phyloP scores from a whole-genome alignment of 2,888 invertebrate genomes.

The Pandemis heparana region DNA sequence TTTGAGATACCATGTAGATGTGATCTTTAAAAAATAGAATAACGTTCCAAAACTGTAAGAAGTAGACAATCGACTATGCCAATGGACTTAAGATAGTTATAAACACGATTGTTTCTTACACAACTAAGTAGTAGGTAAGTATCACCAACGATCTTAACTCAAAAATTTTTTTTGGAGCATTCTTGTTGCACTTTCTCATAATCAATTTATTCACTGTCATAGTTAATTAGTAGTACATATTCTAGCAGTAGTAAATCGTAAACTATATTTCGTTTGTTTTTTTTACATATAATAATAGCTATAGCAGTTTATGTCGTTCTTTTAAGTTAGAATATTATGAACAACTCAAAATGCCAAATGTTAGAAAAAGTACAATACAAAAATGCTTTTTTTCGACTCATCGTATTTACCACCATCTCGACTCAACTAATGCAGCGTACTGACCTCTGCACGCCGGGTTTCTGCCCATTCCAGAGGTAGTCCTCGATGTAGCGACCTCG shows the following conservation, averaged over 20 bases:
- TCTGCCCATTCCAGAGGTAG: constrained; percentile 82
- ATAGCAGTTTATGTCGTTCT: no score
- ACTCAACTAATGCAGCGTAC: constrained; percentile 41
- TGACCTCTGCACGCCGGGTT: constrained; percentile 80
- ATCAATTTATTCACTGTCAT: background rate
- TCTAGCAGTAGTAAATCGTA: no score
- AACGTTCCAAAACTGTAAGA: constrained; percentile 4
- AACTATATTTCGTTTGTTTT: no score
- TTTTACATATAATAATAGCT: no score
- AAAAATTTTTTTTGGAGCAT: constrained; percentile 1
- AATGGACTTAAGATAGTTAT: constrained; percentile 7
- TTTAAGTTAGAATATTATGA: no score
- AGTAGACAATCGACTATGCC: constrained; percentile 29
- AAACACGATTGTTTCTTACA: background rate
- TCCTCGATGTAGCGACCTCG: constrained; percentile 81
- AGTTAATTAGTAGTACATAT: no score
- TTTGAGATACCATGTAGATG: no score
- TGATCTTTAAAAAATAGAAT: no score
- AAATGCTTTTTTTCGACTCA: background rate
- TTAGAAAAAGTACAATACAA: background rate
- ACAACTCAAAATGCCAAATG: no score
- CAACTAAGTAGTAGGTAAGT: background rate
- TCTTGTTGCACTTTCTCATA: background rate
- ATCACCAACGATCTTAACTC: background rate
- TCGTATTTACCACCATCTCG: background rate